Percentiles rank a stretch among this genome's conserved stretches.
These are phyloP conservation scores for Hippocampus kuda DNA, from an alignment of 2,797 vertebrate species.

Conservation along the genomic window DNA sequence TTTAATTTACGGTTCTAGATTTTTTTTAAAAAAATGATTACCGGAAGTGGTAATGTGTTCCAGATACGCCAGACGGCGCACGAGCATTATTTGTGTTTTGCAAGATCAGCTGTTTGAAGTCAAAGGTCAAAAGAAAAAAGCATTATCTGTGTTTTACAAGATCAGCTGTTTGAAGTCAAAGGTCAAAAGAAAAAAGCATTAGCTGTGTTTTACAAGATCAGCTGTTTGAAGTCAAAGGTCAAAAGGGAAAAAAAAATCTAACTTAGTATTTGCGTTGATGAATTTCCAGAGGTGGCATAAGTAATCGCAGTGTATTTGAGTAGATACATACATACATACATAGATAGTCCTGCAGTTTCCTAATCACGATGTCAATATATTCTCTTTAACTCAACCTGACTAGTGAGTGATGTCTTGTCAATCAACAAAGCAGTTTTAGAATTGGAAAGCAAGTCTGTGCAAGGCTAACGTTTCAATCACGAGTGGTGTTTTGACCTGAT, in stretches of 20 bases:
- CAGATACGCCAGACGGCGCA: conserved; percentile 21
- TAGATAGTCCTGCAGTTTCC: too few species aligned
- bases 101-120: not conserved
- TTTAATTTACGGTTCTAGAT: too few species aligned
- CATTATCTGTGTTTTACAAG: not conserved
- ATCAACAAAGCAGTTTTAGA: not conserved
- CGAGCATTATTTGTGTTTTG: conserved; percentile 13
- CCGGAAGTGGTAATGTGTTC: not conserved
- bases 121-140: not conserved
- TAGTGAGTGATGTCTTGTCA: too few species aligned
- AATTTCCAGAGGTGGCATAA: not conserved
- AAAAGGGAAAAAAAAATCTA: not conserved
- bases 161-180: not conserved
- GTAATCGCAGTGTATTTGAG: too few species aligned
- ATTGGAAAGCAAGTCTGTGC: conserved; percentile 2
- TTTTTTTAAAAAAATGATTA: not conserved
- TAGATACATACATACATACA: too few species aligned
- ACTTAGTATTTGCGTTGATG: not conserved
- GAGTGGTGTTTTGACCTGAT: conserved; percentile 23
- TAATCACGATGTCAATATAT: too few species aligned
- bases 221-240: not conserved
- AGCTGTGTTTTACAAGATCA: not conserved
- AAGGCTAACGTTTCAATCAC: conserved; percentile 12
- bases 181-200: conserved; percentile 3
- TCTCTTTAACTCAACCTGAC: too few species aligned